These are phyloP conservation scores for Pseudachorutes palmiensis DNA, from an alignment of 1,140 invertebrate genomes.

Conservation along the genomic window DNA sequence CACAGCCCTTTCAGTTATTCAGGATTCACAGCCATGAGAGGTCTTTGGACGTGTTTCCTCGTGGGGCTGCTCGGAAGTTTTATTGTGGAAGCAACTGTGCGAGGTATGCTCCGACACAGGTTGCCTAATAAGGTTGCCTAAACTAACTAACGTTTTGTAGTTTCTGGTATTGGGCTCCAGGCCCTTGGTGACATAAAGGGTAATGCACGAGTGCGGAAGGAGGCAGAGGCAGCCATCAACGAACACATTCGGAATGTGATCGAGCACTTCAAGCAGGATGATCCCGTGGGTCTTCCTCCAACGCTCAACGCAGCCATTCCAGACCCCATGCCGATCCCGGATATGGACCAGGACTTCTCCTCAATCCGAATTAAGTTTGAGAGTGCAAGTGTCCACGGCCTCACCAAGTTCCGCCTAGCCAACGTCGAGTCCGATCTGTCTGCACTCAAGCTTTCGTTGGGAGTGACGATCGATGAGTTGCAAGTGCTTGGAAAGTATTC, in stretches of 20 bases:
- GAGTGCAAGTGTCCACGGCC: slow-evolving; percentile 60
- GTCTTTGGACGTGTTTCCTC: too few species aligned
- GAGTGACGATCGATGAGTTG: slow-evolving; percentile 57
- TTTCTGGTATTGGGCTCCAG: background rate
- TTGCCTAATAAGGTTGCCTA: too few species aligned
- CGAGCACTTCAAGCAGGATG: slow-evolving; percentile 71
- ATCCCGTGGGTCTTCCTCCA: slow-evolving; percentile 66
- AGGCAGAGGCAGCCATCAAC: slow-evolving; percentile 44
- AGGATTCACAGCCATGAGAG: too few species aligned
- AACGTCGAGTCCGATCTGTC: slow-evolving; percentile 56
- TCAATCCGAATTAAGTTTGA: slow-evolving; percentile 62
- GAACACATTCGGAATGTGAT: slow-evolving; percentile 61
- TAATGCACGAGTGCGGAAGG: background rate
- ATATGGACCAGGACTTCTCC: slow-evolving; percentile 50
- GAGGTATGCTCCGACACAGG: too few species aligned
- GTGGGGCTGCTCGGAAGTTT: too few species aligned
- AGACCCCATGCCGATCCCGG: slow-evolving; percentile 52
- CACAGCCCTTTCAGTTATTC: too few species aligned
- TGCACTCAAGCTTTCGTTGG: slow-evolving; percentile 58
- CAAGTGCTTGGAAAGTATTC: slow-evolving; percentile 67
- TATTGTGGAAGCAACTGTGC: too few species aligned
- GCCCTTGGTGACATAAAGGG: background rate
- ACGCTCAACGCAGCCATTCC: slow-evolving; percentile 40
- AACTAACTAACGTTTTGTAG: background rate
- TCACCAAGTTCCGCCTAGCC: slow-evolving; percentile 67